phyloP scores from a whole-genome alignment of 2,797 vertebrate species.

The Lepus oiostolus region DNA sequence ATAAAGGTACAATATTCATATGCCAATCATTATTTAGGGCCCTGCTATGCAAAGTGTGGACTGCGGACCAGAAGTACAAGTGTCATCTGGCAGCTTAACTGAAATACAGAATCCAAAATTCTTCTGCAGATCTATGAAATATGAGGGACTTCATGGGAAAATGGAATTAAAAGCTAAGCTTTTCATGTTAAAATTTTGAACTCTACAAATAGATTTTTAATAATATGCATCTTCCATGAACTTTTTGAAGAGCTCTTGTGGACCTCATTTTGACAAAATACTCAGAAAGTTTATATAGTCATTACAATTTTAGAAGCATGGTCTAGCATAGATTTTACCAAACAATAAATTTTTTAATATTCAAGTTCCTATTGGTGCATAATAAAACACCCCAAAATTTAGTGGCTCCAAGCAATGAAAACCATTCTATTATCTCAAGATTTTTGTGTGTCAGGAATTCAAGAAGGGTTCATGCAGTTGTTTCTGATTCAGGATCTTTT shows the following conservation, averaged over 20 bases:
- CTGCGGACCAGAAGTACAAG: neutral
- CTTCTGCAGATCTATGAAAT: neutral
- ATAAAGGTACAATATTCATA: constrained; percentile 40
- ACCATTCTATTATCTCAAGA: neutral
- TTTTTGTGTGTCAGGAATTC: neutral
- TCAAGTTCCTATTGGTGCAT: neutral
- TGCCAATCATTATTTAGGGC: neutral
- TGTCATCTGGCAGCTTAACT: neutral
- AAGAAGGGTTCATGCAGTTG: neutral
- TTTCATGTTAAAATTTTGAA: no score
- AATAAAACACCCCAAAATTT: neutral
- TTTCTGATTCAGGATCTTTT: neutral
- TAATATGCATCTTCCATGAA: no score
- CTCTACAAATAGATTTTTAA: no score
- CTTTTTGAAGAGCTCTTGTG: no score
- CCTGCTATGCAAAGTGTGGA: neutral
- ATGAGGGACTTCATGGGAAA: neutral
- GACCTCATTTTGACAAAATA: neutral
- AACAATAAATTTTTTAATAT: neutral
- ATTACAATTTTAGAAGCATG: neutral
- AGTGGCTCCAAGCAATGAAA: neutral
- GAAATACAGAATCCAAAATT: constrained; percentile 27
- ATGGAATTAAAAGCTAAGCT: no score
- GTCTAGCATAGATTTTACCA: neutral
- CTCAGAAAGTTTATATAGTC: neutral